Conservation (phyloP, 2,797 vertebrate species). For the Clarias fuscus region DNA sequence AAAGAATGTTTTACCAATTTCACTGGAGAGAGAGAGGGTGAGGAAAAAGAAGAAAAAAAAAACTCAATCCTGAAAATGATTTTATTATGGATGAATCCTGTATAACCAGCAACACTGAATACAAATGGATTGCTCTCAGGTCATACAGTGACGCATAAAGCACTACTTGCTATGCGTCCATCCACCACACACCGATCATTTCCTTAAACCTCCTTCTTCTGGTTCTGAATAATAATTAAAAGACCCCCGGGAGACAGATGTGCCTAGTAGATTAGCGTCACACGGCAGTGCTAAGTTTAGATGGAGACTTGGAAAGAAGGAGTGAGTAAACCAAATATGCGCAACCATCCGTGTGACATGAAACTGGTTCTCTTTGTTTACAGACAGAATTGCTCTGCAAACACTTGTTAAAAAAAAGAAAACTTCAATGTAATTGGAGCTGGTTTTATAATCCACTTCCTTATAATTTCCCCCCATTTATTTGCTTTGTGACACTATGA, state of each 20-base stretch:
- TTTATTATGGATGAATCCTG: background rate
- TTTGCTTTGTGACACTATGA: background rate
- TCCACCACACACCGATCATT: background rate
- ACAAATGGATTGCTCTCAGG: background rate
- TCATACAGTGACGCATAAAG: background rate
- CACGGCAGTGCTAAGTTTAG: background rate
- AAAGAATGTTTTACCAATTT: background rate
- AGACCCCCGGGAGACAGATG: background rate
- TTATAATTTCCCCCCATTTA: background rate
- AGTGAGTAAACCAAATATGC: conserved; percentile 3
- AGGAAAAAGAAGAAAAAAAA: too few species aligned
- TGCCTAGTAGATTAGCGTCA: background rate
- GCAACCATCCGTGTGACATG: conserved; percentile 5
- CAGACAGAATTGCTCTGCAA: background rate
- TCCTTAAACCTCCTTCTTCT: background rate
- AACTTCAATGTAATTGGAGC: background rate
- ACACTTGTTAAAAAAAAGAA: background rate
- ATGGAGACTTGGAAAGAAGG: background rate
- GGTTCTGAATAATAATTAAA: background rate
- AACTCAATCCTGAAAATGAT: too few species aligned
- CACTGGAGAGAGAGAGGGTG: too few species aligned
- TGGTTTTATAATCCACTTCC: conserved; percentile 17
- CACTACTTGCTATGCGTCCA: background rate
- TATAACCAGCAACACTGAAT: background rate
- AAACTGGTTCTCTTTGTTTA: conserved; percentile 31